phyloP scores from a whole-genome alignment of 2,888 invertebrate species.

The Sarcophaga carnaria region DNA sequence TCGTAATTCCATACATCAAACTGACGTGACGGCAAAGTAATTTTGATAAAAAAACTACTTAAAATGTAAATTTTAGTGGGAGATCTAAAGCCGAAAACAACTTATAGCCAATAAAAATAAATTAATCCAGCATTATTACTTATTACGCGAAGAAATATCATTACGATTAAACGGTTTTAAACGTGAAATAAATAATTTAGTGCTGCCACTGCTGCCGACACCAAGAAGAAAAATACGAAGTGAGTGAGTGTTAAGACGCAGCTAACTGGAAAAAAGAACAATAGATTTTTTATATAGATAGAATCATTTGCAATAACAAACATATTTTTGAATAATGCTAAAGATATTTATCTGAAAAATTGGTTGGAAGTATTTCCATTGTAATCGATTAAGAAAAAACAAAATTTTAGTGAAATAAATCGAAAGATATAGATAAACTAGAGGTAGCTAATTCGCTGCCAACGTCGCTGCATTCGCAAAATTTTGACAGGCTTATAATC shows the following conservation, averaged over 20 bases:
- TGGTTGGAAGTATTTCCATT: not conserved
- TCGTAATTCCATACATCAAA: conserved; percentile 44
- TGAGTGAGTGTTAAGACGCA: conserved; percentile 55
- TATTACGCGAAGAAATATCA: conserved; percentile 16
- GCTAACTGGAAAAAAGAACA: conserved; percentile 49
- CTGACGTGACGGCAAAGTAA: conserved; percentile 56
- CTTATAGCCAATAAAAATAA: conserved; percentile 42
- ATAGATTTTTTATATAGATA: conserved; percentile 28
- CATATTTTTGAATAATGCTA: conserved; percentile 35
- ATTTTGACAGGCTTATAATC: conserved; percentile 25
- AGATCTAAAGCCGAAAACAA: conserved; percentile 41
- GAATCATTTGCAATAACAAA: conserved; percentile 7
- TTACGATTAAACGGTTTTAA: conserved; percentile 10
- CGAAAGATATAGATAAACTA: conserved; percentile 17
- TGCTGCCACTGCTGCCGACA: conserved; percentile 43
- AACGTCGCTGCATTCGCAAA: conserved; percentile 19
- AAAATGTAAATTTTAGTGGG: conserved; percentile 64
- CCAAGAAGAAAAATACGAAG: conserved; percentile 41
- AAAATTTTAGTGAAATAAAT: conserved; percentile 12
- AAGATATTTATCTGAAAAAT: not conserved
- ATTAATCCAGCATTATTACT: conserved; percentile 20
- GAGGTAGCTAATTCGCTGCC: conserved; percentile 17
- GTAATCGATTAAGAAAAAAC: not conserved
- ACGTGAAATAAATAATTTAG: not conserved
- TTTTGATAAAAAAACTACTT: conserved; percentile 47